phyloP scores from a whole-genome alignment of 35 echinoderm and acorn worm species.

The Strongylocentrotus purpuratus region DNA sequence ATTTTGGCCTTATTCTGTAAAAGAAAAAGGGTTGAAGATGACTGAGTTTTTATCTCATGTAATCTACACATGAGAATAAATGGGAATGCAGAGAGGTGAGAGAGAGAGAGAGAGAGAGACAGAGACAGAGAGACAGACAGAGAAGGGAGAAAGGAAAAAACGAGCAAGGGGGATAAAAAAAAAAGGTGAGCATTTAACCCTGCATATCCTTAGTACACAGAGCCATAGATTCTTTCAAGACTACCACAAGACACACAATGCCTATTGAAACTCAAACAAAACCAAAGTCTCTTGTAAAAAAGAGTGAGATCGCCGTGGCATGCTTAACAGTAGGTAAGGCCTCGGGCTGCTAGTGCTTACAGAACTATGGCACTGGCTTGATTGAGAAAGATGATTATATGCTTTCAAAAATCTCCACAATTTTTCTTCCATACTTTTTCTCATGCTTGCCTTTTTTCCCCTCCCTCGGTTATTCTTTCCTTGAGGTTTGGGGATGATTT shows the following conservation, averaged over 20 bases:
- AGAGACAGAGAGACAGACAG: neutral
- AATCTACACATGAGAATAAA: no score
- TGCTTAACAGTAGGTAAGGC: constrained; percentile 13
- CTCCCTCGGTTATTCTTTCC: neutral
- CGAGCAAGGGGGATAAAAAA: neutral
- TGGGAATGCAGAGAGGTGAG: no score
- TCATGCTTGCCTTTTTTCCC: neutral
- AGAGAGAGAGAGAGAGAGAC: neutral
- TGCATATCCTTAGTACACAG: constrained; percentile 18
- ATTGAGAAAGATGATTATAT: constrained; percentile 1
- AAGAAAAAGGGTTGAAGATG: no score
- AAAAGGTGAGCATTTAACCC: constrained; percentile 3
- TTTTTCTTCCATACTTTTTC: neutral
- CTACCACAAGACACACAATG: constrained; percentile 17
- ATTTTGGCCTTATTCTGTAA: no score
- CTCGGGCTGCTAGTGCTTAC: neutral
- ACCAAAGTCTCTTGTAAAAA: neutral
- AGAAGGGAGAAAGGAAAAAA: neutral
- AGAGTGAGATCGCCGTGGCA: constrained; percentile 8
- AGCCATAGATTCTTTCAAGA: neutral
- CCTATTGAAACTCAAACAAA: constrained; percentile 41
- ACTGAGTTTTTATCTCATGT: no score
- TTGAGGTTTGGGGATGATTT: neutral
- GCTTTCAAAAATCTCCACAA: constrained; percentile 7
- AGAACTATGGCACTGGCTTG: neutral